Percentiles rank a stretch among this genome's conserved stretches.
Conservation (phyloP, 1,140 invertebrate genomes). For the Pararge aegeria region DNA sequence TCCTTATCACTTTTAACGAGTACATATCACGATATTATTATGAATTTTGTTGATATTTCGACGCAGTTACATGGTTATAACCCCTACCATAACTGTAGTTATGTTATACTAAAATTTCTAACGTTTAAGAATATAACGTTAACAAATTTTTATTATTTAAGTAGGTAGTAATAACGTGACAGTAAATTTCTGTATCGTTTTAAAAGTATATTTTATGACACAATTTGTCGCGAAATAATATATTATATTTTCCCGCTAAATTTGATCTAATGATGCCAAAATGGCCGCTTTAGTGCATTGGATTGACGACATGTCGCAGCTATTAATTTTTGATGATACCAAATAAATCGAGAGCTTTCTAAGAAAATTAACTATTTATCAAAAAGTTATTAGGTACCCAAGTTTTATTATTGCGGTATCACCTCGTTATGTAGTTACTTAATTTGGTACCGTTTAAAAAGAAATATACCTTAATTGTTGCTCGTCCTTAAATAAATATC, state of each 20-base stretch:
- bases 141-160: too few species aligned
- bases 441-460: too few species aligned
- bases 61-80: too few species aligned
- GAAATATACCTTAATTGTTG: too few species aligned
- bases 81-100: too few species aligned
- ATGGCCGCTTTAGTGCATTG: background rate
- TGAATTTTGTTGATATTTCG: too few species aligned
- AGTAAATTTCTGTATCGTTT: background rate
- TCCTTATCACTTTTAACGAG: too few species aligned
- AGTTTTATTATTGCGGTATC: background rate
- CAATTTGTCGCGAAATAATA: slow-evolving; percentile 1
- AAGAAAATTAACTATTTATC: background rate
- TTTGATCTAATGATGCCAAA: slow-evolving; percentile 1
- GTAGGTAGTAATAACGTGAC: background rate
- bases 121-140: too few species aligned
- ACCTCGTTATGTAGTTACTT: too few species aligned
- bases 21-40: too few species aligned
- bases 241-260: slow-evolving; percentile 1
- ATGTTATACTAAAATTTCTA: too few species aligned
- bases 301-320: slow-evolving; percentile 3
- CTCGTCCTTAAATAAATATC: too few species aligned
- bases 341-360: background rate
- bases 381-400: background rate
- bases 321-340: slow-evolving; percentile 12
- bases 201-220: background rate